Evolutionary conservation across 1,140 invertebrate genomes (phyloP), one percentile per base, ranked within the genome.

Genomic region (Conus ventricosus): DNA sequence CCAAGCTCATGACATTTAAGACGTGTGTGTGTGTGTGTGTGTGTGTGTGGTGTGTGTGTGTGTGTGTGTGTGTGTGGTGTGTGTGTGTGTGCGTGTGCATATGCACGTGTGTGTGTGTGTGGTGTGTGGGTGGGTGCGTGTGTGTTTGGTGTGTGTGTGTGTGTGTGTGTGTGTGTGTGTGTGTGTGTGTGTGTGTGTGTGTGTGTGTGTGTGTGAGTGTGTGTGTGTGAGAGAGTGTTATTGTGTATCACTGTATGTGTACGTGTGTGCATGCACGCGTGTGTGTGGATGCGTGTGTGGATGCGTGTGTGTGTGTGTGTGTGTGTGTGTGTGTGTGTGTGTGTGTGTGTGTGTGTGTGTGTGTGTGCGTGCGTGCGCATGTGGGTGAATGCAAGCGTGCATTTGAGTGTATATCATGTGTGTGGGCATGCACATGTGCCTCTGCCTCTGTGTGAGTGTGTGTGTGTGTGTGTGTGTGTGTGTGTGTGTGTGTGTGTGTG

Each of bases 101-200:
- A 39, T 39, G 39, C 39, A 39, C 39, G 3, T 39, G 39, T 3
- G 3, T 39, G 39, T 39, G 3, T 39, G 39, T 39, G 39, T 39
- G 39, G 39, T 75, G n/a, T 75, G 6, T 75, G n/a, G 4, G 71
- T 75, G n/a, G 11, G 71, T 75, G n/a, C 5, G 57, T 78, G 27
- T 13, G 25, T 78, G 27, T 39, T 25, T 6, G 25, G 76, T 78
- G 25, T 78, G 76, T 78, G 27, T 78, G 76, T 78, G 27, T 78
- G 76, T 78, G 27, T 78, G 76, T 78, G 20, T 23, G 6, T 71
- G 67, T 81, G 80, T 81, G 80, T 81, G 80, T 81, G 80, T 81
- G 51, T 81, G 80, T 81, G 80, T 81, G 80, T 81, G 80, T 81
- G 80, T 81, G 76, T 78, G 76, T 78, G 76, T 51, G 39, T 78